phyloP scores from a whole-genome alignment of 1,140 invertebrate genomes.

The Ptiloglossa arizonensis region DNA sequence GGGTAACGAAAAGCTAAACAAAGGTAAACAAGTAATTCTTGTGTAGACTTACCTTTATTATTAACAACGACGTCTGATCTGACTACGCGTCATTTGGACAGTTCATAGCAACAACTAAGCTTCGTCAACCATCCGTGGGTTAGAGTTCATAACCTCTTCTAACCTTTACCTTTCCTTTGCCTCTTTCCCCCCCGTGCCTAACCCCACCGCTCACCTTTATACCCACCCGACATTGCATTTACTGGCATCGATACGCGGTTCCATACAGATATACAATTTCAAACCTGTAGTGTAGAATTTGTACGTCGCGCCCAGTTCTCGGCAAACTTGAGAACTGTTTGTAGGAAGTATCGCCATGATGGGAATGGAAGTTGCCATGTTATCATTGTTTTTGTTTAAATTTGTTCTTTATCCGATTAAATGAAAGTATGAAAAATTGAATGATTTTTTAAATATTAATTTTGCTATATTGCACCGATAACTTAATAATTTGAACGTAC shows the following conservation, averaged over 20 bases:
- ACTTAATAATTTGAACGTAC: too few relatives aligned
- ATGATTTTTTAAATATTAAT: too few relatives aligned
- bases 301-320: background rate
- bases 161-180: conserved; percentile 71
- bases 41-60: conserved; percentile 60
- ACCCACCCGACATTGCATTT: conserved; percentile 45
- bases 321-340: conserved; percentile 1
- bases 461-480: background rate
- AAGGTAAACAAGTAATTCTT: conserved; percentile 25
- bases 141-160: conserved; percentile 74
- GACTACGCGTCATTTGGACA: conserved; percentile 63
- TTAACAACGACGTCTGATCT: conserved; percentile 58
- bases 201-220: conserved; percentile 44
- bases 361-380: conserved; percentile 19
- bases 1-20: conserved; percentile 10
- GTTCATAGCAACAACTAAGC: conserved; percentile 62
- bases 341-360: conserved; percentile 21
- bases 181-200: conserved; percentile 46
- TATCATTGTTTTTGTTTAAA: conserved; percentile 1
- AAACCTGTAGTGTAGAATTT: background rate
- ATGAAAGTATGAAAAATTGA: too few relatives aligned
- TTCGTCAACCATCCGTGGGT: conserved; percentile 62
- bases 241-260: conserved; percentile 43
- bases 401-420: background rate
- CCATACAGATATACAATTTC: conserved; percentile 32